Evolutionary conservation across 2,113 vertebrate genomes (phyloP).

Genomic region (Bujurquina vittata): DNA sequence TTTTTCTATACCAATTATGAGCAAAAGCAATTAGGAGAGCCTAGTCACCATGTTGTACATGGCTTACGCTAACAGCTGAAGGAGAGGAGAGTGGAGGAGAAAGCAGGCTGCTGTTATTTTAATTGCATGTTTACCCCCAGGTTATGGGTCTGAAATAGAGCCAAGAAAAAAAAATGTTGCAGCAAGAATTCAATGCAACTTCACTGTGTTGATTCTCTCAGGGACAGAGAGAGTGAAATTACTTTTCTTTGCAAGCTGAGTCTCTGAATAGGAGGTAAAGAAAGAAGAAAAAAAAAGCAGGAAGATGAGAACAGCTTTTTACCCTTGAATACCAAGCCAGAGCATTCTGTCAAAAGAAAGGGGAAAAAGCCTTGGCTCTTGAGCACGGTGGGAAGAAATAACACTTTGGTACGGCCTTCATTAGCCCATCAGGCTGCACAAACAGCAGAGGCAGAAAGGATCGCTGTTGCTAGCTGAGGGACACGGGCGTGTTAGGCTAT

Average conservation of each 20-base stretch:
- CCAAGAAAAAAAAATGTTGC: slow-evolving; percentile 69
- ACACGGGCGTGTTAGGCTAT: slow-evolving; percentile 8
- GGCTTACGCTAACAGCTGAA: slow-evolving; percentile 59
- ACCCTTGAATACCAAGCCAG: slow-evolving; percentile 66
- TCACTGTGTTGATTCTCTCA: slow-evolving; percentile 74
- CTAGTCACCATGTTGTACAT: slow-evolving; percentile 64
- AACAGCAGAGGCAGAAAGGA: slow-evolving; percentile 52
- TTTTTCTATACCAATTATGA: slow-evolving; percentile 72
- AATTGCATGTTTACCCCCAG: slow-evolving; percentile 82
- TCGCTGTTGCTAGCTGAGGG: slow-evolving; percentile 41
- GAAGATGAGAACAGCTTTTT: slow-evolving; percentile 68
- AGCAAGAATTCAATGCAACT: slow-evolving; percentile 75
- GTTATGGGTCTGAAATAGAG: slow-evolving; percentile 80
- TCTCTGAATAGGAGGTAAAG: slow-evolving; percentile 65
- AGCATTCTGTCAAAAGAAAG: slow-evolving; percentile 64
- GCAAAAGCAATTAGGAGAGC: slow-evolving; percentile 70
- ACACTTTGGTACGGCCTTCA: slow-evolving; percentile 60
- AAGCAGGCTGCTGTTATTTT: slow-evolving; percentile 76
- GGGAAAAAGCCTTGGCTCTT: slow-evolving; percentile 51
- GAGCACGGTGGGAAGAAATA: slow-evolving; percentile 62
- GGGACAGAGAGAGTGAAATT: slow-evolving; percentile 75
- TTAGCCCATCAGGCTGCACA: slow-evolving; percentile 61
- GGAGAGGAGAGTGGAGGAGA: slow-evolving; percentile 64
- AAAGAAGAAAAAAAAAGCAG: slow-evolving; percentile 66
- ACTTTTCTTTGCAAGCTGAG: slow-evolving; percentile 69